Conservation (phyloP, 37 sponge, comb jelly and placozoan species). For the Mnemiopsis leidyi region DNA sequence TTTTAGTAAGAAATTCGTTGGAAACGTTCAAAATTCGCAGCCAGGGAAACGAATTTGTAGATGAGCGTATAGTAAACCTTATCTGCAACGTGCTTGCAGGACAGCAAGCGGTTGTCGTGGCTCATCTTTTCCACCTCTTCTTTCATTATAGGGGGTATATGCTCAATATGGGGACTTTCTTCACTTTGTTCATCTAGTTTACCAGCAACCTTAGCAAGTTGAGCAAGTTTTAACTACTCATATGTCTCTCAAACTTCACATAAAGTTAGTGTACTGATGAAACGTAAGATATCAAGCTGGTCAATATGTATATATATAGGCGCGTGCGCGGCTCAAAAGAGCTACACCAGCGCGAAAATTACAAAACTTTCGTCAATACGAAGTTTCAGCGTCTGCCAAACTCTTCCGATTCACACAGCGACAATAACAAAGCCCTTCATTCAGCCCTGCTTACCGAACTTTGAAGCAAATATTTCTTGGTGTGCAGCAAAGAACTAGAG, state of each 20-base stretch:
- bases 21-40: background rate
- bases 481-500: background rate
- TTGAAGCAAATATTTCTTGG: constrained; percentile 55
- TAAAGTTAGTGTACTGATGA: too few species aligned
- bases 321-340: too few species aligned
- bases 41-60: background rate
- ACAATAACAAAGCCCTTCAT: too few species aligned
- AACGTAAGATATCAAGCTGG: too few species aligned
- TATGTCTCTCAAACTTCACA: too few species aligned
- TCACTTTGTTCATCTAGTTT: background rate
- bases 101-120: background rate
- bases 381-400: too few species aligned
- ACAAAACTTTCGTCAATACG: too few species aligned
- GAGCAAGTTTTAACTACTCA: too few species aligned
- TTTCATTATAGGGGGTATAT: constrained; percentile 19
- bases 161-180: background rate
- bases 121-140: background rate
- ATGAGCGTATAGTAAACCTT: background rate
- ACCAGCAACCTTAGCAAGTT: background rate
- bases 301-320: too few species aligned
- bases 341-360: too few species aligned
- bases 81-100: constrained; percentile 29
- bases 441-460: constrained; percentile 24
- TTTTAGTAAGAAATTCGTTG: background rate
- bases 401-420: too few species aligned